These are phyloP conservation scores for Liopterus haemorrhoidalis DNA, from an alignment of 2,888 invertebrate species.

Conservation along the genomic window DNA sequence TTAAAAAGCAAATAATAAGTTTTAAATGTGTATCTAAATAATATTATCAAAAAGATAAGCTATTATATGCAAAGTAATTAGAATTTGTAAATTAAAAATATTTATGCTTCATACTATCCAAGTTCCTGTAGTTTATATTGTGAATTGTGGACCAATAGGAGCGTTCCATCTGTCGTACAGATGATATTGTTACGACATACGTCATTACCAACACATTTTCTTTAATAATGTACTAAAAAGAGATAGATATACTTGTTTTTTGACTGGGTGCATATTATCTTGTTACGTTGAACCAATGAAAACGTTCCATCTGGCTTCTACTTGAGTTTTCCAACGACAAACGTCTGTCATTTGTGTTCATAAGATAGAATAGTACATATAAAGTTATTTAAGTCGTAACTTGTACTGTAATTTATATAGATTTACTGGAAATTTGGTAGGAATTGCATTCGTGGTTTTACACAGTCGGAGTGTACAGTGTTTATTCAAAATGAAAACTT, in stretches of 20 bases:
- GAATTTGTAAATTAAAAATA: constrained; percentile 9
- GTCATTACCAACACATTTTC: constrained; percentile 1
- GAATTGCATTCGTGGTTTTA: background rate
- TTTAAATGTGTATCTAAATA: too few species aligned
- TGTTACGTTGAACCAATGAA: constrained; percentile 7
- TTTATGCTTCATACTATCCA: too few species aligned
- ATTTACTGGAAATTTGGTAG: constrained; percentile 13
- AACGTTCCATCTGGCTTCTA: constrained; percentile 16
- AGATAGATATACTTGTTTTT: constrained; percentile 1
- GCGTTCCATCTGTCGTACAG: constrained; percentile 45
- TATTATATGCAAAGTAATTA: too few species aligned
- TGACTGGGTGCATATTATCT: background rate
- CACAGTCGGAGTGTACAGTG: constrained; percentile 9
- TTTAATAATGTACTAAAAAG: background rate
- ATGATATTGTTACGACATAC: constrained; percentile 34
- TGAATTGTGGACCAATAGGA: constrained; percentile 39
- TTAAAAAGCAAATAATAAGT: too few species aligned
- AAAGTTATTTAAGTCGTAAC: constrained; percentile 1
- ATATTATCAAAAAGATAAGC: too few species aligned
- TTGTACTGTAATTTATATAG: constrained; percentile 14
- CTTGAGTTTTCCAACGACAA: constrained; percentile 6
- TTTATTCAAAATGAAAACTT: constrained; percentile 39
- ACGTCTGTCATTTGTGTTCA: constrained; percentile 6
- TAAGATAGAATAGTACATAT: background rate
- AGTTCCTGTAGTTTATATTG: too few species aligned